Evolutionary conservation across 2,888 invertebrate genomes (phyloP), one percentile per base, ranked within the genome.

Genomic region (Pilophorus perplexus): DNA sequence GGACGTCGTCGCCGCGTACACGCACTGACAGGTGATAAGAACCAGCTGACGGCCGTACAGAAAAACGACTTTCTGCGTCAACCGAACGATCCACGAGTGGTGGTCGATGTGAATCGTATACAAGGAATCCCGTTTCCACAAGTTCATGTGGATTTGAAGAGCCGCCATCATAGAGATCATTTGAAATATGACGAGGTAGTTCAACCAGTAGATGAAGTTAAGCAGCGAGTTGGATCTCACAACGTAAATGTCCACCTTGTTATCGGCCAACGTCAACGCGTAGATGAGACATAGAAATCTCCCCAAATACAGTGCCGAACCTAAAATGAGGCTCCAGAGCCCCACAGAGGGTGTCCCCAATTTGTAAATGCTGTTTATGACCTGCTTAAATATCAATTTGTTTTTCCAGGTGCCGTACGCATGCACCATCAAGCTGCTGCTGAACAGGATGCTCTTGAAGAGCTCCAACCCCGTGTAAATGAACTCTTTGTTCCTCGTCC

Each of bases 151-250:
- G 8, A 18, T 33, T 6, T 28, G 18, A 16, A 62, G 16, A 5
- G 46, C 12, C n/a, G n/a, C 27, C 1, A 62, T 2, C 33, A 62
- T 14, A 8, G 62, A 33, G 28, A 62, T 62, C 33, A 62, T 44
- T 28, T 62, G 62, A 23, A 62, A 62, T 1, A 28, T 8, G n/a
- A 62, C n/a, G 46, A 62, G 33, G 22, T 46, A 62, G 20, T 62
- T 62, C 8, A 62, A 20, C 62, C 62, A 62, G 48, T 22, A 28
- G 10, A 46, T 6, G 8, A 40, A 14, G 48, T 62, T 62, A 12
- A 62, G 28, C 1, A 62, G 8, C 4, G 28, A 16, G 33, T 62
- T 62, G 12, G 62, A 46, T 16, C 62, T 44, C 12, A 62, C 12
- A 3, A 62, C 62, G 14, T 62, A 62, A 4, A 44, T 22, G 10